Evolutionary conservation across 2,797 vertebrate genomes (phyloP).

Genomic region (Tapirus indicus): DNA sequence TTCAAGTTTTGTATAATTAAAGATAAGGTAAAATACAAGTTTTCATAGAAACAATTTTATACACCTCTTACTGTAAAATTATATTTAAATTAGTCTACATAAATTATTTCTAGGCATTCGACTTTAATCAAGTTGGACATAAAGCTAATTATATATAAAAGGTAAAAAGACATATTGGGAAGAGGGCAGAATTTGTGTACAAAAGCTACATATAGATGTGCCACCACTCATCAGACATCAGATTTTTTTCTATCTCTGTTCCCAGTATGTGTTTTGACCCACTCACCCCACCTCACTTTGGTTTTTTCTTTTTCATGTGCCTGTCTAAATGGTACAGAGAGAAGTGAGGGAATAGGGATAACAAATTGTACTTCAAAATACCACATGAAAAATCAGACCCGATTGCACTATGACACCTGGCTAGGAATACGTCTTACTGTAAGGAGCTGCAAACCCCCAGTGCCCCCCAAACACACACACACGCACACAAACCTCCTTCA

Average conservation of each 20-base stretch:
- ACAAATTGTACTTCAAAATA: not conserved
- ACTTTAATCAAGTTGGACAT: not conserved
- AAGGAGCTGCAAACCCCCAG: rapidly evolving
- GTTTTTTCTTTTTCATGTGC: not conserved
- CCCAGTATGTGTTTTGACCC: not conserved
- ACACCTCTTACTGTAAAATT: not conserved
- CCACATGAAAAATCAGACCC: not conserved
- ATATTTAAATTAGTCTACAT: not conserved
- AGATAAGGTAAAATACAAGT: not conserved
- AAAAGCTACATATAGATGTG: not conserved
- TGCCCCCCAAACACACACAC: not conserved
- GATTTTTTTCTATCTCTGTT: not conserved
- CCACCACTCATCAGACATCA: not conserved
- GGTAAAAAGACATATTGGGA: not conserved
- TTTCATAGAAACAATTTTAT: not conserved
- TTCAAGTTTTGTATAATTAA: not conserved
- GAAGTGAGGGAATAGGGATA: not conserved
- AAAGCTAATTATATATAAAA: not conserved
- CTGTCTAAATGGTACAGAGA: not conserved
- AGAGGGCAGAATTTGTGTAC: not conserved
- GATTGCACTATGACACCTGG: not conserved
- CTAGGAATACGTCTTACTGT: not conserved
- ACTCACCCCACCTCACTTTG: not conserved
- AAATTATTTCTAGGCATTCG: not conserved
- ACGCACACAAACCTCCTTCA: not conserved